Percentiles rank a stretch among this genome's conserved stretches.
Evolutionary conservation across 2,113 vertebrate species (phyloP).

Genomic region (Etheostoma cragini): DNA sequence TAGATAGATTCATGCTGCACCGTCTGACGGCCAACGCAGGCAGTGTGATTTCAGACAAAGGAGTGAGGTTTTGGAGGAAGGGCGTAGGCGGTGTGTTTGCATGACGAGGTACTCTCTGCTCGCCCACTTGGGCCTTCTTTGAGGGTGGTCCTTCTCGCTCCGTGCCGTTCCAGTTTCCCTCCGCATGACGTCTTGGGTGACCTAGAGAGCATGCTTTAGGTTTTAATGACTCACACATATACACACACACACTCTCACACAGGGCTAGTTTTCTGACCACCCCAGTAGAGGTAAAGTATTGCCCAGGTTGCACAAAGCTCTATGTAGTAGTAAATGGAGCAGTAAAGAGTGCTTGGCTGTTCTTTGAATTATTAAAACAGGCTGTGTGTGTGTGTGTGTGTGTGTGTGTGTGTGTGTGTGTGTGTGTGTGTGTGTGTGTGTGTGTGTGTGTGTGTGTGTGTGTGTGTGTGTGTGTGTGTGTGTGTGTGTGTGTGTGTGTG

Average conservation of each 20-base stretch:
- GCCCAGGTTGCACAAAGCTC: constrained; percentile 45
- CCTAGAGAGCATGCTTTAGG: constrained; percentile 31
- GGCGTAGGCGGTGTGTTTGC: constrained; percentile 67
- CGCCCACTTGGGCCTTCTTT: constrained; percentile 48
- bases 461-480: too few relatives aligned
- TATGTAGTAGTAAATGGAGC: constrained; percentile 43
- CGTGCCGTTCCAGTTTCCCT: constrained; percentile 47
- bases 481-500: neutral
- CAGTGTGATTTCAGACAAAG: neutral
- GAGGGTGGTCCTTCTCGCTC: constrained; percentile 70
- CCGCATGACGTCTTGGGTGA: constrained; percentile 13
- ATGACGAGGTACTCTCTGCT: constrained; percentile 31
- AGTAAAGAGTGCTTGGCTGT: constrained; percentile 40
- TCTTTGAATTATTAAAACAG: constrained; percentile 26
- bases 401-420: too few relatives aligned
- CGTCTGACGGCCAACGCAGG: too few relatives aligned
- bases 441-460: too few relatives aligned
- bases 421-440: too few relatives aligned
- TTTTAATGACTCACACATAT: constrained; percentile 27
- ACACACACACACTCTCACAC: too few relatives aligned
- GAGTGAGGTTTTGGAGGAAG: constrained; percentile 22
- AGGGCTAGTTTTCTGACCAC: constrained; percentile 42
- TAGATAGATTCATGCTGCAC: too few relatives aligned
- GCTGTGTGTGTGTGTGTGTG: neutral
- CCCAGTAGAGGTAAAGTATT: constrained; percentile 44